Conservation (phyloP, 2,113 vertebrate genomes). For the Melanotaenia duboulayi region DNA sequence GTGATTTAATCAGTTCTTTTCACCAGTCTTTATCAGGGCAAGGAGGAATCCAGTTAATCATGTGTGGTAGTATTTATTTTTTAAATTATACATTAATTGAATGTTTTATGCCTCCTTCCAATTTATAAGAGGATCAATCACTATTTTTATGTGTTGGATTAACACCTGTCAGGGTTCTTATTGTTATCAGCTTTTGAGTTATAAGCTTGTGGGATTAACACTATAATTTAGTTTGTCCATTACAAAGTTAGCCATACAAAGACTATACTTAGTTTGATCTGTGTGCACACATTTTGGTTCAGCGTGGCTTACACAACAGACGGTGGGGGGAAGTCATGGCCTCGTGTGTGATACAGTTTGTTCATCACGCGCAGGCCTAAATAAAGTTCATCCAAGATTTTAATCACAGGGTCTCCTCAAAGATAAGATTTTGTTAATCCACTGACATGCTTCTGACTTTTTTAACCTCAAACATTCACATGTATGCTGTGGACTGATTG, state of each 20-base stretch:
- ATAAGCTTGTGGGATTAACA: constrained; percentile 36
- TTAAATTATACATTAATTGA: neutral
- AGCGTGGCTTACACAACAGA: constrained; percentile 27
- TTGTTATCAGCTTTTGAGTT: too few relatives aligned
- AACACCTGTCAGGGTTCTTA: neutral
- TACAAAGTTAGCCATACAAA: neutral
- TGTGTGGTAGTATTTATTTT: neutral
- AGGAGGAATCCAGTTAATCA: neutral
- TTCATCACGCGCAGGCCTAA: constrained; percentile 32
- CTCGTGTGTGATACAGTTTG: constrained; percentile 24
- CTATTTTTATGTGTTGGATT: neutral
- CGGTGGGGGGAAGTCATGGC: constrained; percentile 6
- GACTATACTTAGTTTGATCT: neutral
- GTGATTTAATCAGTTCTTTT: constrained; percentile 8
- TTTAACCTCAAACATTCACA: constrained; percentile 8
- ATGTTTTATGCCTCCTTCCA: neutral
- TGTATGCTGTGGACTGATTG: neutral
- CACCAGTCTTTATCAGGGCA: neutral
- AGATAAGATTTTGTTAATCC: neutral
- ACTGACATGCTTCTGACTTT: constrained; percentile 6
- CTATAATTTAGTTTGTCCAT: neutral
- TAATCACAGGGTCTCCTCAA: constrained; percentile 2
- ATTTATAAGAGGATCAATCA: neutral
- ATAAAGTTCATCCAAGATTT: constrained; percentile 18
- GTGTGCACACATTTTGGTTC: neutral